phyloP scores from a whole-genome alignment of 37 sponge, comb jelly and placozoan genomes.

The Axinella damicornis region DNA sequence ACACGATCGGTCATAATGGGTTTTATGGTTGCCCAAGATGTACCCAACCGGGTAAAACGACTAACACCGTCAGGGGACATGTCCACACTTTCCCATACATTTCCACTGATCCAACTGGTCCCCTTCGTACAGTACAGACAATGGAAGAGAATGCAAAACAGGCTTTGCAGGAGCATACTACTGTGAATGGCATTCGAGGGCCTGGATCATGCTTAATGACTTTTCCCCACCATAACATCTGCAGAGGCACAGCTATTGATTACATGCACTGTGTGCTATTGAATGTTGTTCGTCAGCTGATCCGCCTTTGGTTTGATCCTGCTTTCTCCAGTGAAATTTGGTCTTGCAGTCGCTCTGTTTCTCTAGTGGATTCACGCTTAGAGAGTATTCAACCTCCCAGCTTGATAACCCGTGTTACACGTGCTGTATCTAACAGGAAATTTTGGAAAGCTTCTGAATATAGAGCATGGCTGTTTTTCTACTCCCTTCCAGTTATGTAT shows the following conservation, averaged over 20 bases:
- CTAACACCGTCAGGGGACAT: not conserved
- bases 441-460: conserved; percentile 6
- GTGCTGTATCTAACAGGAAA: not conserved
- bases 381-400: not conserved
- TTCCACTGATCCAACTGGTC: conserved; percentile 13
- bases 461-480: not conserved
- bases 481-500: conserved; percentile 4
- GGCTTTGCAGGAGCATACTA: too few relatives aligned
- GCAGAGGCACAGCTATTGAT: not conserved
- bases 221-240: not conserved
- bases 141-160: too few relatives aligned
- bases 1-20: conserved; percentile 19
- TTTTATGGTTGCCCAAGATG: conserved; percentile 19
- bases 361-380: not conserved
- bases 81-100: conserved; percentile 25
- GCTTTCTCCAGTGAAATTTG: not conserved
- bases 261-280: conserved; percentile 11
- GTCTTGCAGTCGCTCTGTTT: not conserved
- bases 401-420: not conserved
- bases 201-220: conserved; percentile 1
- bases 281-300: not conserved
- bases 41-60: conserved; percentile 2
- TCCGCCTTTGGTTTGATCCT: conserved; percentile 1
- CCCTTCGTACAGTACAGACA: not conserved
- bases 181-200: not conserved